Conservation (phyloP, 2,888 invertebrate genomes). For the Lasioglossum leucozonium region DNA sequence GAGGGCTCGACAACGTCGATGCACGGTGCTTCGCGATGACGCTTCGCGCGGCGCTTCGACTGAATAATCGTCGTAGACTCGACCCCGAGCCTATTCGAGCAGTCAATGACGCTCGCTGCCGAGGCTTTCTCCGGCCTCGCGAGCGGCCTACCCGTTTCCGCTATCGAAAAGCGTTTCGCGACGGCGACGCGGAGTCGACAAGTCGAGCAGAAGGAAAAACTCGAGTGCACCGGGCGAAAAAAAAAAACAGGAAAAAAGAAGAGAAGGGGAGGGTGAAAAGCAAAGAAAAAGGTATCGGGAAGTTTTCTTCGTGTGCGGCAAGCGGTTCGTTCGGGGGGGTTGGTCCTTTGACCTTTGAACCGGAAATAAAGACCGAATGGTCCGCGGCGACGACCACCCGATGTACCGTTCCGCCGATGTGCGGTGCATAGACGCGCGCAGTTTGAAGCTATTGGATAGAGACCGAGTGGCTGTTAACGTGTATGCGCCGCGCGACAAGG, state of each 20-base stretch:
- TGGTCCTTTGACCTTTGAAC: conserved; percentile 73
- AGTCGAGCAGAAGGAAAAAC: not conserved
- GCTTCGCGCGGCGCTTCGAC: conserved; percentile 29
- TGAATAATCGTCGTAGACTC: conserved; percentile 42
- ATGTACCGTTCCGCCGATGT: not conserved
- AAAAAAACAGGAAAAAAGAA: no score
- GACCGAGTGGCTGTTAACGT: conserved; percentile 33
- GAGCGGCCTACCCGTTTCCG: not conserved
- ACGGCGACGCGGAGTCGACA: not conserved
- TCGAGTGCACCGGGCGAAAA: not conserved
- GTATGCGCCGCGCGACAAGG: conserved; percentile 7
- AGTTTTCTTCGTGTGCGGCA: conserved; percentile 10
- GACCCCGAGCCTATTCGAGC: conserved; percentile 19
- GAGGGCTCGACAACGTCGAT: conserved; percentile 29
- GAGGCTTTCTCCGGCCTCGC: not conserved
- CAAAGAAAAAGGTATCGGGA: conserved; percentile 11
- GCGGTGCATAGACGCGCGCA: not conserved
- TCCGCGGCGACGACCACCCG: conserved; percentile 19
- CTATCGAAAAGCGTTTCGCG: not conserved
- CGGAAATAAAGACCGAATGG: conserved; percentile 69
- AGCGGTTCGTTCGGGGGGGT: conserved; percentile 31
- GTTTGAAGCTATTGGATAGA: conserved; percentile 52
- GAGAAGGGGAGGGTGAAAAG: not conserved
- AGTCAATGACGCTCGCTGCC: not conserved
- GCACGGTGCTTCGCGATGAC: conserved; percentile 4